These are phyloP conservation scores for Eulimnadia texana DNA, from an alignment of 1,140 invertebrate species.

Conservation along the genomic window DNA sequence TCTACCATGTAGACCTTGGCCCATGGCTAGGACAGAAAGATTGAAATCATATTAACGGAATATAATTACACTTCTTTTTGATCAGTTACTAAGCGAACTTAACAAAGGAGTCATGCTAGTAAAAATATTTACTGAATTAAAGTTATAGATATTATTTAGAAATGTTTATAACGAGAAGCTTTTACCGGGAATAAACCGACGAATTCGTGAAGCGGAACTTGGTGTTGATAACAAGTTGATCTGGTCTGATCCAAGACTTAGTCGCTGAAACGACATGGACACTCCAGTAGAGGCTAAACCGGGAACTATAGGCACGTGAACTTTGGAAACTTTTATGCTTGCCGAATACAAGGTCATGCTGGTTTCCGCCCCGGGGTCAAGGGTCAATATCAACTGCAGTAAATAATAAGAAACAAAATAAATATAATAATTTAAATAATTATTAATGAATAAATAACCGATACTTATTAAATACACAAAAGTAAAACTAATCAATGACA, in stretches of 20 bases:
- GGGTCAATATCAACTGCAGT: not conserved
- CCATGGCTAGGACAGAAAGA: no score
- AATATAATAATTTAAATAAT: not conserved
- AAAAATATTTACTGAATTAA: no score
- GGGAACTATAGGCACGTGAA: not conserved
- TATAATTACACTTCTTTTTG: no score
- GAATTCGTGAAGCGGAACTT: not conserved
- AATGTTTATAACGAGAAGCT: no score
- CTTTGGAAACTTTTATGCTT: not conserved
- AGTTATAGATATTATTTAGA: no score
- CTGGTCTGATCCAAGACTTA: not conserved
- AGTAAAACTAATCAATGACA: no score
- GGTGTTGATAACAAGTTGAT: not conserved
- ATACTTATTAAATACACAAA: no score
- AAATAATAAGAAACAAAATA: not conserved
- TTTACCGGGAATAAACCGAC: not conserved
- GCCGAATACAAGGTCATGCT: conserved; percentile 7
- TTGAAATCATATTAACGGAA: no score
- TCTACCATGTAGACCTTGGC: no score
- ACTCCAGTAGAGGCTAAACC: not conserved
- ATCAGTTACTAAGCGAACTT: no score
- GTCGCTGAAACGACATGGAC: not conserved
- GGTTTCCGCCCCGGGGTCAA: not conserved
- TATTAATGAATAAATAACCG: no score
- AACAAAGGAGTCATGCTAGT: no score